phyloP scores from a whole-genome alignment of 2,888 invertebrate genomes.

The Fragum sueziense region DNA sequence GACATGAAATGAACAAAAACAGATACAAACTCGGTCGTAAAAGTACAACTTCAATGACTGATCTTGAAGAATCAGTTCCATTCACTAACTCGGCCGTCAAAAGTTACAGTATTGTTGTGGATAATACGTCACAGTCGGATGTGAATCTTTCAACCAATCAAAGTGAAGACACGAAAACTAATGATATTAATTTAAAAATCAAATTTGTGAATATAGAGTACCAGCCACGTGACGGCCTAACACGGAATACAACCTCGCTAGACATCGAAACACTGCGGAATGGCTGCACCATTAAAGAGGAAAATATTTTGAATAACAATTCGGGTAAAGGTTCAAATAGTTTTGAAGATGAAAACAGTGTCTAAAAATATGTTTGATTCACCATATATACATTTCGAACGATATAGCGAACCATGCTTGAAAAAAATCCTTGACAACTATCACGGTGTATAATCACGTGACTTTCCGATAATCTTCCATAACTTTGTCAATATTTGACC shows the following conservation, averaged over 20 bases:
- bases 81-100: slow-evolving; percentile 39
- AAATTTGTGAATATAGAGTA: slow-evolving; percentile 51
- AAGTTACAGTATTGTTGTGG: slow-evolving; percentile 27
- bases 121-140: slow-evolving; percentile 11
- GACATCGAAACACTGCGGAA: slow-evolving; percentile 50
- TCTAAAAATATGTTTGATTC: too few species aligned
- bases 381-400: too few species aligned
- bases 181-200: slow-evolving; percentile 45
- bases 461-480: too few species aligned
- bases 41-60: slow-evolving; percentile 32
- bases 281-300: slow-evolving; percentile 35
- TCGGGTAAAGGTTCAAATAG: slow-evolving; percentile 4
- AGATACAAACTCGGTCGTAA: slow-evolving; percentile 25
- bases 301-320: slow-evolving; percentile 46
- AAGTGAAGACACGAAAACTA: slow-evolving; percentile 22
- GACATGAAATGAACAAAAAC: not conserved
- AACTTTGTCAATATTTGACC: too few species aligned
- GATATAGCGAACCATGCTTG: too few species aligned
- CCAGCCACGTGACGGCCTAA: slow-evolving; percentile 44
- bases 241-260: slow-evolving; percentile 42
- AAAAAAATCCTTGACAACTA: too few species aligned
- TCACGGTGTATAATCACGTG: too few species aligned
- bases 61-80: slow-evolving; percentile 46
- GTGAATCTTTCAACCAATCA: not conserved
- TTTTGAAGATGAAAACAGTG: not conserved